Conservation (phyloP, 2,888 invertebrate species). For the Oasisia sp. region DNA sequence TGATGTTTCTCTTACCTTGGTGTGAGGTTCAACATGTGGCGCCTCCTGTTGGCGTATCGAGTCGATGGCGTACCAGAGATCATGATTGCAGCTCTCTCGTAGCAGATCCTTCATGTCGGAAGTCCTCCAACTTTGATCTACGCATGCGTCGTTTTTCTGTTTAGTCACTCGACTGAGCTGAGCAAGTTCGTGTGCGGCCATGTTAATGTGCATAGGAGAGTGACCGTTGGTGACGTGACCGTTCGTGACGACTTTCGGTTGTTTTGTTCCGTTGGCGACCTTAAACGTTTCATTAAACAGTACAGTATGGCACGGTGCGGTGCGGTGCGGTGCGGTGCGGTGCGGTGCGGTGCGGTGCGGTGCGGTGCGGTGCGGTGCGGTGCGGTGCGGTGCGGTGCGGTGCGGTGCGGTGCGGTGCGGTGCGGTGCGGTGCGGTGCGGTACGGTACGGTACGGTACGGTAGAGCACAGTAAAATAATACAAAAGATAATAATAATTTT, state of each 20-base stretch:
- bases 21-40: background rate
- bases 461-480: no score
- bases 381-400: no score
- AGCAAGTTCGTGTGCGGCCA: background rate
- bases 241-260: background rate
- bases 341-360: no score
- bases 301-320: background rate
- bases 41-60: background rate
- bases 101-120: slow-evolving; percentile 4
- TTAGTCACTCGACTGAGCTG: background rate
- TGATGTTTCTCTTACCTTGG: background rate
- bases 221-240: background rate
- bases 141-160: background rate
- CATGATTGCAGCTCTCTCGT: background rate
- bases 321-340: no score
- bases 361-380: no score
- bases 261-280: background rate
- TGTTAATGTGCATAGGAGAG: background rate
- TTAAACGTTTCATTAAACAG: background rate
- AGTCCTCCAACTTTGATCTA: background rate
- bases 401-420: no score
- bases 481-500: no score
- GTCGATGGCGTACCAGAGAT: background rate
- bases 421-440: no score
- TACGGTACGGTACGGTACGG: no score